phyloP scores from a whole-genome alignment of 2,113 vertebrate species.

The Orycteropus afer region DNA sequence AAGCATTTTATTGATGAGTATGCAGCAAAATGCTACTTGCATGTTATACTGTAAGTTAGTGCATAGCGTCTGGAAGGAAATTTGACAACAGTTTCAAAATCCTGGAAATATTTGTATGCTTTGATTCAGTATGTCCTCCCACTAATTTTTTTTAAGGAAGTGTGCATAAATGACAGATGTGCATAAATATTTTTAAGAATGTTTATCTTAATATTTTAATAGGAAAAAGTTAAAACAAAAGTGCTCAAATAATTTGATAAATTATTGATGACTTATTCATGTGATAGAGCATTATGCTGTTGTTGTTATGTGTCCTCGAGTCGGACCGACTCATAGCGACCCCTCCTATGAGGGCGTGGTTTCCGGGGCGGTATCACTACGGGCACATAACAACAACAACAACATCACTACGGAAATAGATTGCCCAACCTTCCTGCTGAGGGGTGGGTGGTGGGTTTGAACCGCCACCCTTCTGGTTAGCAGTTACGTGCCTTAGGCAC shows the following conservation, averaged over 20 bases:
- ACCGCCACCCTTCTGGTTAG: no score
- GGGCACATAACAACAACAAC: no score
- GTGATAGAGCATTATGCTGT: background rate
- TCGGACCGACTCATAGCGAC: no score
- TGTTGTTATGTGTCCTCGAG: no score
- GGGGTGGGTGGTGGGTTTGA: no score
- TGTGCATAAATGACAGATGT: slow-evolving; percentile 16
- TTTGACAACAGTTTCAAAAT: slow-evolving; percentile 34
- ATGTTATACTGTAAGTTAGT: slow-evolving; percentile 19
- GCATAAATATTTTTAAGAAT: slow-evolving; percentile 51
- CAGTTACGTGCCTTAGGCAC: no score
- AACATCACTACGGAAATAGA: no score
- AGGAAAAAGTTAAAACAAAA: slow-evolving; percentile 37
- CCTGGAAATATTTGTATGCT: slow-evolving; percentile 29
- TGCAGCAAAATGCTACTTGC: slow-evolving; percentile 29
- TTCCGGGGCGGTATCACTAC: no score
- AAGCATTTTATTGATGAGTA: slow-evolving; percentile 13
- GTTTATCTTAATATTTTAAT: slow-evolving; percentile 46
- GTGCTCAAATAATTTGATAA: slow-evolving; percentile 15
- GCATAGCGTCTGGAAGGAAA: slow-evolving; percentile 29
- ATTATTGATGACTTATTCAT: slow-evolving; percentile 23
- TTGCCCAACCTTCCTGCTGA: no score
- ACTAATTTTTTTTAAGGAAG: slow-evolving; percentile 56
- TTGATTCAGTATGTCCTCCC: slow-evolving; percentile 26
- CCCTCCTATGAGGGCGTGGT: no score